Conservation (phyloP, 2,888 invertebrate species). For the Antitype chi region DNA sequence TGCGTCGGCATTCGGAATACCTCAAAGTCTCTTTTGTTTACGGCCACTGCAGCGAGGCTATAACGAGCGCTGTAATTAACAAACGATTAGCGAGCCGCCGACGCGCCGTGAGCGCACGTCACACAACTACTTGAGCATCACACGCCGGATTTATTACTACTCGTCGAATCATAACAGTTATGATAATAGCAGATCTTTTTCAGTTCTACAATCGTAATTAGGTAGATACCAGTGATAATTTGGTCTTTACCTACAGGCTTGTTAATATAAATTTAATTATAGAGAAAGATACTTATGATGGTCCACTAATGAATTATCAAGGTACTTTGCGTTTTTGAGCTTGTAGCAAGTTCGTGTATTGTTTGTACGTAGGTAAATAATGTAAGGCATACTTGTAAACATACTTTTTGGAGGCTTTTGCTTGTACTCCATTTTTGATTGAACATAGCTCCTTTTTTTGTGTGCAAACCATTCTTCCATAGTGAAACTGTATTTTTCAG, state of each 20-base stretch:
- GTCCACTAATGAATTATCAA: not conserved
- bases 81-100: constrained; percentile 61
- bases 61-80: constrained; percentile 67
- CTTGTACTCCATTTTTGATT: constrained; percentile 25
- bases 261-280: constrained; percentile 3
- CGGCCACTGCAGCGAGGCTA: constrained; percentile 51
- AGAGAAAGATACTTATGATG: not conserved
- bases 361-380: not conserved
- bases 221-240: not conserved
- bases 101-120: constrained; percentile 24
- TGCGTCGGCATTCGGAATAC: constrained; percentile 65
- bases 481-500: constrained; percentile 20
- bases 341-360: not conserved
- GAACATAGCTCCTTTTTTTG: constrained; percentile 10
- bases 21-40: constrained; percentile 64
- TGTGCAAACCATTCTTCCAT: constrained; percentile 5
- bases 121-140: constrained; percentile 33
- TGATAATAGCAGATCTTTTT: not conserved
- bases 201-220: not conserved
- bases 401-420: constrained; percentile 11
- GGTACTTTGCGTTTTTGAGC: not conserved
- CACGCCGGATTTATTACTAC: constrained; percentile 26
- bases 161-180: constrained; percentile 4
- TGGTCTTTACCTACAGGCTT: not conserved
- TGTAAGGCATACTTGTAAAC: not conserved